Percentiles rank a stretch among this genome's conserved stretches.
Evolutionary conservation across 2,113 vertebrate species (phyloP).

Genomic region (Chaetops frenatus): DNA sequence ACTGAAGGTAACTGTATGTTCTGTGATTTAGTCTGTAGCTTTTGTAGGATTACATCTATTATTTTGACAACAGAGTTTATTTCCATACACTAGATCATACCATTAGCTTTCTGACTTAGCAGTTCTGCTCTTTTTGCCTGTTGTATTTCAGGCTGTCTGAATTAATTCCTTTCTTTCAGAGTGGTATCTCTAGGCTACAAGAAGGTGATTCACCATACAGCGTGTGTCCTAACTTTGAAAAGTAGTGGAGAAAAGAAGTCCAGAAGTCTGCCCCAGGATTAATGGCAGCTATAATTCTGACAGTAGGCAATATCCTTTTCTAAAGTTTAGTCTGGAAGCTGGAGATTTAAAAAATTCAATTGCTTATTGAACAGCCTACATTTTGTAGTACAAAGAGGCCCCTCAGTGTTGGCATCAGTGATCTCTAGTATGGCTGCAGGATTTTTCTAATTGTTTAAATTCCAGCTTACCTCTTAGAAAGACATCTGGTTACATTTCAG

Average conservation of each 20-base stretch:
- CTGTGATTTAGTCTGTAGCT: background rate
- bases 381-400: background rate
- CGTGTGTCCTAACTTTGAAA: slow-evolving; percentile 62
- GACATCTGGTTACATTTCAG: background rate
- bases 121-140: background rate
- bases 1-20: background rate
- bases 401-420: background rate
- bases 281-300: background rate
- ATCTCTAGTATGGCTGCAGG: background rate
- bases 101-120: background rate
- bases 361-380: background rate
- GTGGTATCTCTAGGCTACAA: slow-evolving; percentile 49
- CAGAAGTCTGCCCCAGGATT: background rate
- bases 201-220: slow-evolving; percentile 41
- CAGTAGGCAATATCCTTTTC: background rate
- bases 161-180: slow-evolving; percentile 15
- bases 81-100: background rate
- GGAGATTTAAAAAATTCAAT: background rate
- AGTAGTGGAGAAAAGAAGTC: slow-evolving; percentile 58
- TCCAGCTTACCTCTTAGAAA: background rate
- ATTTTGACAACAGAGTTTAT: background rate
- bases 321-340: background rate
- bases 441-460: background rate
- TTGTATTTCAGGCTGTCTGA: background rate
- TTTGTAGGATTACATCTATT: background rate